Base-by-base conservation (phyloP, 2,797 vertebrate genomes). In the Cyclopterus lumpus region DNA sequence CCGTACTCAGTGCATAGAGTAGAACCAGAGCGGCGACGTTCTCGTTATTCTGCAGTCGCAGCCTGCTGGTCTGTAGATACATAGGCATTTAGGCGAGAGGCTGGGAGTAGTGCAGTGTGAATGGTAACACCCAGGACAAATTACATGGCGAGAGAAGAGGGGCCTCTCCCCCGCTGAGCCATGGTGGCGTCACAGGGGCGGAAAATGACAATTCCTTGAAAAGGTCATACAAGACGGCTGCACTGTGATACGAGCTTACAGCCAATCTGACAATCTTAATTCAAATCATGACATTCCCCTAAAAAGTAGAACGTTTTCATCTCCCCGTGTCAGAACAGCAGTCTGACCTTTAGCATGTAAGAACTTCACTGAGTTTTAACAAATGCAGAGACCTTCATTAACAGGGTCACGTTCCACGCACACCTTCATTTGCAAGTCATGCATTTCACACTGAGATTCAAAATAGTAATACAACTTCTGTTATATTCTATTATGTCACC, bases 141-240 rank as follows among this genome's bases (percentile, higher is more conserved):
- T 94, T 93, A 92, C 90, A 92, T 85, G 86, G 89, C 80, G 62
- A 82, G 77, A 82, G 92, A 85, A 93, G 89, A 89, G 86, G 86
- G 86, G 86, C 86, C 86, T 90, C 89, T 93, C 91, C 80, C 89
- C 91, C 76, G 80, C 91, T 90, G 91, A 95, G 93, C 91, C 93
- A 89, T 85, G 91, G 93, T 92, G 91, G 94, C 92, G 94, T 95
- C 94, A 94, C 93, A 93, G 92, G 92, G 94, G 92, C 88, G 90
- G 93, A 96, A 95, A 95, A 95, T 95, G 94, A 96, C 94, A 95
- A 95, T 95, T 95, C 91, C 90, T 93, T 92, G 93, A 94, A 96
- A 96, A 96, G 95, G 95, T 95, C 95, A 95, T 91, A 94, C 87
- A 92, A 90, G 94, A 94, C 90, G 91, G 83, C 91, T 86, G 93